Evolutionary conservation across 92 coral and sea anemone genomes (phyloP).

Genomic region (Phenganax marumi): DNA sequence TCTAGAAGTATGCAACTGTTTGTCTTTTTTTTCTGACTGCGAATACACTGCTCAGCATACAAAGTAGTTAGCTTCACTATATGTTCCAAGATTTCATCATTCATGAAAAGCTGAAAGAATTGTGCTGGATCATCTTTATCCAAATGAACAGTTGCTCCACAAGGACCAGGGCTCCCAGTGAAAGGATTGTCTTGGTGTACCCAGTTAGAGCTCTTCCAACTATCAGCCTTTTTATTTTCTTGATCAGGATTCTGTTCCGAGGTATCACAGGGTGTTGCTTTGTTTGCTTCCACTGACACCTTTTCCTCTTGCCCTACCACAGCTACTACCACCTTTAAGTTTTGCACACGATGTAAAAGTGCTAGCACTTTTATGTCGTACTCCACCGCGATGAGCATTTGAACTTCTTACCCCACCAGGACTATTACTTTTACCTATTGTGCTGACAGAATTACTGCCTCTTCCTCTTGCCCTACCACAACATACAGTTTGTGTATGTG

Average conservation of each 20-base stretch:
- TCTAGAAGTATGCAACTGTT: not conserved
- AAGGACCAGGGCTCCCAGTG: conserved; percentile 33
- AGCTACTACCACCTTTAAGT: not conserved
- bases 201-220: conserved; percentile 14
- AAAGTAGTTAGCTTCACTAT: conserved; percentile 18
- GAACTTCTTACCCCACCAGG: not conserved
- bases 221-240: not conserved
- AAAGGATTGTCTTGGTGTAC: conserved; percentile 4
- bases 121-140: conserved; percentile 7
- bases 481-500: too few species aligned
- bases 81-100: conserved; percentile 13
- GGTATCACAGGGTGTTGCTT: not conserved
- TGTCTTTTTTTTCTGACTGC: not conserved
- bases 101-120: conserved; percentile 22
- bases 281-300: too few species aligned
- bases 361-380: not conserved
- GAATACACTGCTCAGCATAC: conserved; percentile 30
- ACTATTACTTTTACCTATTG: not conserved
- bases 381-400: not conserved
- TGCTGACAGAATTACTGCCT: too few species aligned
- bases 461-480: too few species aligned
- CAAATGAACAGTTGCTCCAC: conserved; percentile 12
- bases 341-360: not conserved
- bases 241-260: conserved; percentile 6
- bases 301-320: not conserved